These are phyloP conservation scores for Calameuta pallipes DNA, from an alignment of 2,888 invertebrate genomes.

Conservation along the genomic window DNA sequence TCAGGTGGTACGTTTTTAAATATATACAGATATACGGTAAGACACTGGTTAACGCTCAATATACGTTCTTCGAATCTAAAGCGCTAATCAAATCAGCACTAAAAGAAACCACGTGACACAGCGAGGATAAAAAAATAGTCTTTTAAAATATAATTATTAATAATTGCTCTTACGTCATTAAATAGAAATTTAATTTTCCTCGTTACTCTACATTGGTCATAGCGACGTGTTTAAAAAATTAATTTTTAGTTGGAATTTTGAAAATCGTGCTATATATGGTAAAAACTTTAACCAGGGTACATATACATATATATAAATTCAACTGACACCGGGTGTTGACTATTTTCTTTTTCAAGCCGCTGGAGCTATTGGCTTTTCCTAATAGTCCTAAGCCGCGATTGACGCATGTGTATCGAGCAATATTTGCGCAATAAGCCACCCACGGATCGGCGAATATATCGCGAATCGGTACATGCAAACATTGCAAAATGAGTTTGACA, in stretches of 20 bases:
- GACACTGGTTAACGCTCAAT: not conserved
- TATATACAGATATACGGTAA: not conserved
- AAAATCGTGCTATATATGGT: not conserved
- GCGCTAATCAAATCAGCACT: not conserved
- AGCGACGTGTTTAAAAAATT: not conserved
- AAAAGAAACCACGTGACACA: not conserved
- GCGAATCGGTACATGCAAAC: not conserved
- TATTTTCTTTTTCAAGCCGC: not conserved
- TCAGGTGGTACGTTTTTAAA: not conserved
- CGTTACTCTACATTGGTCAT: not conserved
- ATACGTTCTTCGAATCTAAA: not conserved
- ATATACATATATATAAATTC: too few species aligned
- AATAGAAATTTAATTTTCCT: too few species aligned
- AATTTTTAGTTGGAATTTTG: not conserved
- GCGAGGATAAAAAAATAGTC: too few species aligned
- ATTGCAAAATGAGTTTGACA: not conserved
- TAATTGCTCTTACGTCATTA: too few species aligned
- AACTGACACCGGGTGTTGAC: not conserved
- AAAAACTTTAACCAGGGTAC: not conserved
- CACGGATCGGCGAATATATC: constrained; percentile 13
- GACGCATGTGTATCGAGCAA: constrained; percentile 3
- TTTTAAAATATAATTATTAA: too few species aligned
- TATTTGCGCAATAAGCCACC: constrained; percentile 11
- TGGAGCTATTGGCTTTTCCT: constrained; percentile 11
- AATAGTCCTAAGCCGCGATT: constrained; percentile 21